A percentile compares a stretch with the other conserved stretches of the same genome.
Evolutionary conservation across 2,113 vertebrate genomes (phyloP).

Genomic region (Nibea albiflora): DNA sequence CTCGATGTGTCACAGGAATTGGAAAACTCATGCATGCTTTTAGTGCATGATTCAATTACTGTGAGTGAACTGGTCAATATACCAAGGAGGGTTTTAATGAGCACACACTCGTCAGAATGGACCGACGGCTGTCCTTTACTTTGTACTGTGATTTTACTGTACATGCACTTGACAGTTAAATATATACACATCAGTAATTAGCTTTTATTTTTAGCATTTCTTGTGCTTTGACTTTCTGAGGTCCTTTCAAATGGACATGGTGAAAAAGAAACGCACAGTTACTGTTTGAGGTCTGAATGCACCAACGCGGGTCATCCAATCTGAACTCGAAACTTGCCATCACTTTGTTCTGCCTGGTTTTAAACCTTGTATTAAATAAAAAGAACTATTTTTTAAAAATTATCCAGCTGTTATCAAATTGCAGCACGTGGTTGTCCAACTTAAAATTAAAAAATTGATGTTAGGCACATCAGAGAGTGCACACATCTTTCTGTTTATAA

Average conservation of each 20-base stretch:
- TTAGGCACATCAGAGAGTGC: neutral
- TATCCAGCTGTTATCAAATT: neutral
- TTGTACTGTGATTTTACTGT: neutral
- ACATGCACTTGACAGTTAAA: neutral
- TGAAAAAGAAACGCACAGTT: neutral
- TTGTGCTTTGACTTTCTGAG: neutral
- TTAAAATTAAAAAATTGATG: neutral
- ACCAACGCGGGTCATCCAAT: neutral
- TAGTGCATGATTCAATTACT: conserved; percentile 68
- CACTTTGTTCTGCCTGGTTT: neutral
- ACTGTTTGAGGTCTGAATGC: neutral
- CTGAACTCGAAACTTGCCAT: neutral
- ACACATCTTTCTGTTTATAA: neutral
- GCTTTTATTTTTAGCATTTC: neutral
- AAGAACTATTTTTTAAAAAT: neutral
- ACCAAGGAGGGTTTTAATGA: conserved; percentile 8
- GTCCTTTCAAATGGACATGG: neutral
- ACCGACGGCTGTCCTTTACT: neutral
- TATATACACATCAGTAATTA: neutral
- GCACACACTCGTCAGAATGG: conserved; percentile 6
- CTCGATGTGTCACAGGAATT: conserved; percentile 7
- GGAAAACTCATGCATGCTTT: conserved; percentile 62
- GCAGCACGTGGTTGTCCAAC: neutral
- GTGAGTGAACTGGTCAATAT: conserved; percentile 65
- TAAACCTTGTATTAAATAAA: neutral